These are phyloP conservation scores for Turritopsis dohrnii DNA, from an alignment of 30 jellyfish, hydroid and myxozoan species.

Conservation along the genomic window DNA sequence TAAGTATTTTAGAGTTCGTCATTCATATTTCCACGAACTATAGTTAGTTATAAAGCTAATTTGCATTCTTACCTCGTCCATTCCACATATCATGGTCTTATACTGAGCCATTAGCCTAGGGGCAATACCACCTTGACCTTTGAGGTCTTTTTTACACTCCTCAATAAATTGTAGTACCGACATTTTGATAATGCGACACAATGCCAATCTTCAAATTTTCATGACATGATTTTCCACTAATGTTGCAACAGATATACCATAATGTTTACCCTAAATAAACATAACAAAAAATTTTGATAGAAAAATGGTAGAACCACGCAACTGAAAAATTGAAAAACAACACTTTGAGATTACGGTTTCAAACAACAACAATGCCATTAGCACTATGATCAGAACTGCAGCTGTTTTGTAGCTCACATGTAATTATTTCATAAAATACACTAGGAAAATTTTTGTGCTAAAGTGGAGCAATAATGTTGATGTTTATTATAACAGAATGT, in stretches of 20 bases:
- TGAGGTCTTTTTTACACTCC: slow-evolving; percentile 46
- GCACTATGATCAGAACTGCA: too few relatives aligned
- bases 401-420: too few relatives aligned
- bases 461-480: too few relatives aligned
- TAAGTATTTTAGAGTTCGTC: too few relatives aligned
- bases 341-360: too few relatives aligned
- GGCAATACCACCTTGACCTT: slow-evolving; percentile 16
- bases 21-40: too few relatives aligned
- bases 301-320: too few relatives aligned
- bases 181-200: neutral
- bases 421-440: too few relatives aligned
- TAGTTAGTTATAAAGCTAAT: neutral
- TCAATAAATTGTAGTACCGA: slow-evolving; percentile 45
- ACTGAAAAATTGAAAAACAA: too few relatives aligned
- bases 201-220: neutral
- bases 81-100: slow-evolving; percentile 62
- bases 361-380: too few relatives aligned
- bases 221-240: neutral
- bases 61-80: slow-evolving; percentile 54
- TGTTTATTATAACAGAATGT: too few relatives aligned
- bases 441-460: too few relatives aligned
- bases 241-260: neutral
- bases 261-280: neutral
- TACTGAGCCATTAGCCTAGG: slow-evolving; percentile 77
- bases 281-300: neutral